A percentile compares a stretch with the other conserved stretches of the same genome.
Conservation (phyloP, 2,888 invertebrate species). For the Zaprionus lineosus region DNA sequence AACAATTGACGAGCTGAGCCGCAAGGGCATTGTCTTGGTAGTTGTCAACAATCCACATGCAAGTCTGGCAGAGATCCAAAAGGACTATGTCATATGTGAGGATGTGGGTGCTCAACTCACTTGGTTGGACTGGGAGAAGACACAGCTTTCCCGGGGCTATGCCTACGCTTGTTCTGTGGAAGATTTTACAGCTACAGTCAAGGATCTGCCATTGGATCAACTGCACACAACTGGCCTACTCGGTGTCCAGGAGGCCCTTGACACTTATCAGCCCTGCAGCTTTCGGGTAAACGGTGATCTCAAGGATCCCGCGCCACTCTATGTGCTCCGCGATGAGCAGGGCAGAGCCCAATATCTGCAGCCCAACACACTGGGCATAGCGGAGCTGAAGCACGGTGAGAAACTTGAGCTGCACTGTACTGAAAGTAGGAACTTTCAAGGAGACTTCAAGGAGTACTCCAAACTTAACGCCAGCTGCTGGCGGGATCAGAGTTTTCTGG, state of each 20-base stretch:
- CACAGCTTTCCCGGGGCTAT: slow-evolving; percentile 51
- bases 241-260: slow-evolving; percentile 35
- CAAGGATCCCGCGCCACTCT: slow-evolving; percentile 85
- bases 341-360: slow-evolving; percentile 44
- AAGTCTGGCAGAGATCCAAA: slow-evolving; percentile 48
- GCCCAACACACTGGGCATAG: slow-evolving; percentile 56
- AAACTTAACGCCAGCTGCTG: slow-evolving; percentile 72
- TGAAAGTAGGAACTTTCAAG: slow-evolving; percentile 38
- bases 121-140: slow-evolving; percentile 67
- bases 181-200: slow-evolving; percentile 53
- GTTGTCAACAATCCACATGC: slow-evolving; percentile 81
- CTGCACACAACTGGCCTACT: slow-evolving; percentile 52
- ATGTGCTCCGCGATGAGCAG: slow-evolving; percentile 81
- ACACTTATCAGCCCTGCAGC: no score
- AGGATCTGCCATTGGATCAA: slow-evolving; percentile 52
- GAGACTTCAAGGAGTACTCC: slow-evolving; percentile 47
- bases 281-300: slow-evolving; percentile 65
- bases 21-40: slow-evolving; percentile 75
- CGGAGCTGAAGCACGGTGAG: slow-evolving; percentile 49
- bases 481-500: slow-evolving; percentile 60
- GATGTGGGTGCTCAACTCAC: slow-evolving; percentile 60
- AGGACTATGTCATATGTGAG: slow-evolving; percentile 67
- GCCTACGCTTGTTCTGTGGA: slow-evolving; percentile 67
- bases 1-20: slow-evolving; percentile 82
- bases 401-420: slow-evolving; percentile 57